A percentile compares a stretch with the other conserved stretches of the same genome.
These are phyloP conservation scores for Acanthornis magna DNA, from an alignment of 2,797 vertebrate species.

Conservation along the genomic window DNA sequence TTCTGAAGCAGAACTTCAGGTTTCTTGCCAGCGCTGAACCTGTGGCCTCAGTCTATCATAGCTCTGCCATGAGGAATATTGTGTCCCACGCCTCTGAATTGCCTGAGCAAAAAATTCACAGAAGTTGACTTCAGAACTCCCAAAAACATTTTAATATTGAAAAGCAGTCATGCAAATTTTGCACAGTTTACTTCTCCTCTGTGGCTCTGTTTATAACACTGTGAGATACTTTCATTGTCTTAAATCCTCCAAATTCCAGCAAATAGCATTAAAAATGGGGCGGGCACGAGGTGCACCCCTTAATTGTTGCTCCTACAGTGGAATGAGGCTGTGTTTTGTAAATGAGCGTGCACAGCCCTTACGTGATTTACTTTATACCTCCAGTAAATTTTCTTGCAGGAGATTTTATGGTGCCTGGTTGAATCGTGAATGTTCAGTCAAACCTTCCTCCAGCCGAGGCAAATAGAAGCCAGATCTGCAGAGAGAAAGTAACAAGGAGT, in stretches of 20 bases:
- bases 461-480: conserved; percentile 65
- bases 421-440: conserved; percentile 57
- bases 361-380: conserved; percentile 36
- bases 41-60: rapidly evolving
- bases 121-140: background rate
- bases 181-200: background rate
- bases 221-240: background rate
- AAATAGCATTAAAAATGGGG: background rate
- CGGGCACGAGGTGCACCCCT: background rate
- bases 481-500: conserved; percentile 45
- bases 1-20: background rate
- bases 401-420: conserved; percentile 58
- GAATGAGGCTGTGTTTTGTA: conserved; percentile 20
- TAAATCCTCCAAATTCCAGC: background rate
- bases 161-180: background rate
- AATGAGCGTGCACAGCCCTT: background rate
- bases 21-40: background rate
- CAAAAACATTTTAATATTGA: background rate
- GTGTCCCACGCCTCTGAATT: background rate
- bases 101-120: background rate
- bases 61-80: background rate
- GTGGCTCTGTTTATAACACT: rapidly evolving
- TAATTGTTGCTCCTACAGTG: background rate
- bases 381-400: conserved; percentile 59
- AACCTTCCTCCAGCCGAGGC: conserved; percentile 55